Base-by-base conservation (phyloP, 2,888 invertebrate species). In the Cerastis leucographa region DNA sequence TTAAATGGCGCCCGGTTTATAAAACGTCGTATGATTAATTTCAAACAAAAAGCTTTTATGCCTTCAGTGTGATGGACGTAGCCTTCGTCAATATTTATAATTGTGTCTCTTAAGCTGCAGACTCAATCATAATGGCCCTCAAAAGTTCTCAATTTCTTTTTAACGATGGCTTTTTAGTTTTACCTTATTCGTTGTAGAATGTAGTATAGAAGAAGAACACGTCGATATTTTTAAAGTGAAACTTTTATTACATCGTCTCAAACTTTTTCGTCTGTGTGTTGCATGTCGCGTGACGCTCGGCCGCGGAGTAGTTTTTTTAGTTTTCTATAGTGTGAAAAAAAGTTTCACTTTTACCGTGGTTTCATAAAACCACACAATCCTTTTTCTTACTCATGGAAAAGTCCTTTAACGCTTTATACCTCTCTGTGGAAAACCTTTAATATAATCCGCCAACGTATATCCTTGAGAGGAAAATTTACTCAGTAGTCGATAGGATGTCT, bases 1-100 rank as follows among this genome's bases (percentile, higher is more conserved):
- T 83, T 77, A 77, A 83, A 83, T 80, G 22, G 56, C 71, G n/a
- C 67, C 42, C 46, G 42, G 42, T 66, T 56, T 62, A 76, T 64
- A 68, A 12, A 84, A 8, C 74, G 71, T 72, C 44, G 49, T 72
- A 64, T 72, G 71, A 78, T 84, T 81, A 67, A 84, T 72, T 83
- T 74, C 65, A 84, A 81, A 84, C 78, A 78, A 78, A 83, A 84
- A 81, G 81, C 78, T 84, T 83, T 81, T 74, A 81, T 73, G 72
- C 74, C 25, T 70, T 69, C 70, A 71, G 40, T 67, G 40, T 78
- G 78, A 81, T 79, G 68, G 74, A 83, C 83, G 74, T 81, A 74
- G 64, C 83, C 76, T 84, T 76, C 75, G 70, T 64, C 71, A 80
- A 80, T 78, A 74, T 86, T 73, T 84, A 80, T 74, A 74, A 74